Percentiles rank a stretch among this genome's conserved stretches.
phyloP scores from a whole-genome alignment of 2,113 vertebrate genomes.

The Microtus ochrogaster region DNA sequence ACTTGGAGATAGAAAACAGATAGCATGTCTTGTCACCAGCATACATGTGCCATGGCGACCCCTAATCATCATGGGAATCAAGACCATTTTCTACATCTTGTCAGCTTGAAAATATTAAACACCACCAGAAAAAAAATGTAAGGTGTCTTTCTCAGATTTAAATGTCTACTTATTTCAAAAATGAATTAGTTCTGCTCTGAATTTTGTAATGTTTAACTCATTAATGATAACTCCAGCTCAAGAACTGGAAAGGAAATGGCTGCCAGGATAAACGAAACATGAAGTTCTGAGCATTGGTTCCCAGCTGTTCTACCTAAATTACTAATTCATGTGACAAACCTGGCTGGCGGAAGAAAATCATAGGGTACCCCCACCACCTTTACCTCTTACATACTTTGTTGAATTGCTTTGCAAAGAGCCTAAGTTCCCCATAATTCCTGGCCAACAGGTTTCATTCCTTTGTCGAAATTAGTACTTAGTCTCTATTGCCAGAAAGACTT shows the following conservation, averaged over 20 bases:
- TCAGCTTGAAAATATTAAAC: constrained; percentile 61
- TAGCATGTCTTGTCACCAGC: neutral
- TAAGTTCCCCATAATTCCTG: constrained; percentile 69
- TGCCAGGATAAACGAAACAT: constrained; percentile 81
- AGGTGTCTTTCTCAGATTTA: constrained; percentile 65
- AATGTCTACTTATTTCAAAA: constrained; percentile 71
- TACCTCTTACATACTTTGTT: constrained; percentile 46
- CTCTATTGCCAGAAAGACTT: neutral
- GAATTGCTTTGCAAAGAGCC: constrained; percentile 78
- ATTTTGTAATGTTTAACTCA: constrained; percentile 78
- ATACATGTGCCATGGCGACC: neutral
- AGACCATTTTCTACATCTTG: neutral
- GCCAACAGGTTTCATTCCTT: neutral
- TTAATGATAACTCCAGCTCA: constrained; percentile 75
- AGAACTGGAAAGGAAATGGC: constrained; percentile 81
- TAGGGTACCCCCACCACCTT: neutral
- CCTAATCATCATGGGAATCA: neutral
- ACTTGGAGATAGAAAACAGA: neutral
- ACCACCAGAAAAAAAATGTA: constrained; percentile 55
- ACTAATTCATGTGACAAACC: constrained; percentile 77
- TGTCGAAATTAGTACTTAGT: constrained; percentile 18
- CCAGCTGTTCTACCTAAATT: constrained; percentile 73
- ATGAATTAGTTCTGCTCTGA: constrained; percentile 75
- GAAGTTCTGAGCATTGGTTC: constrained; percentile 77
- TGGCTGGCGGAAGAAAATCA: constrained; percentile 70